These are phyloP conservation scores for Gymnocheta viridis DNA, from an alignment of 2,888 invertebrate genomes.

Conservation along the genomic window DNA sequence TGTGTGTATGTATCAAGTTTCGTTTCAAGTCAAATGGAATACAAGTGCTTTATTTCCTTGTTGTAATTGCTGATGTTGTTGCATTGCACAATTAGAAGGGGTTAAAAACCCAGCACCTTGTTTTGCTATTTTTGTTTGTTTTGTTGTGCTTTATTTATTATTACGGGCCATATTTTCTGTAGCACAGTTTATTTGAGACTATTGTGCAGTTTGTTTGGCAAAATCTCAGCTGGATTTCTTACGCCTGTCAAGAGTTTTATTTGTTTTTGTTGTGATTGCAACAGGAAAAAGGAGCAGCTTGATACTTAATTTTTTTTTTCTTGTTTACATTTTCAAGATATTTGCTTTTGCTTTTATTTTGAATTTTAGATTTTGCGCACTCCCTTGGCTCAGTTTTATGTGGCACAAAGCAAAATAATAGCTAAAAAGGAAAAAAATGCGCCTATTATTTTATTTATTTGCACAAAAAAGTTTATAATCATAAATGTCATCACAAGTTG, in stretches of 20 bases:
- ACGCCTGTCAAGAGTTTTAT: constrained; percentile 40
- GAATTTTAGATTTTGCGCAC: constrained; percentile 58
- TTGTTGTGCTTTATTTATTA: not conserved
- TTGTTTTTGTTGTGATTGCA: constrained; percentile 38
- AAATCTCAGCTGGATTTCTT: constrained; percentile 64
- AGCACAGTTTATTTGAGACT: constrained; percentile 54
- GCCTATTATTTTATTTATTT: constrained; percentile 56
- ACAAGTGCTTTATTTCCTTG: constrained; percentile 52
- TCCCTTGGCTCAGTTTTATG: constrained; percentile 30
- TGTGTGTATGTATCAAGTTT: constrained; percentile 7
- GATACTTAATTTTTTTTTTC: too few species aligned
- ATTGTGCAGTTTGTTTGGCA: constrained; percentile 28
- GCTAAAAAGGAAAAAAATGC: constrained; percentile 20
- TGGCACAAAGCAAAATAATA: constrained; percentile 30
- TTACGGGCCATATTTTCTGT: constrained; percentile 37
- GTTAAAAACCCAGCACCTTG: constrained; percentile 66
- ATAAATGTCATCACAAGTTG: constrained; percentile 48
- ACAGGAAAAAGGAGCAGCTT: constrained; percentile 45
- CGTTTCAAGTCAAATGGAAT: constrained; percentile 57
- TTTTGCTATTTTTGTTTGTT: constrained; percentile 24
- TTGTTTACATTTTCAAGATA: constrained; percentile 55
- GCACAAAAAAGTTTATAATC: constrained; percentile 37
- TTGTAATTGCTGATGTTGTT: constrained; percentile 31
- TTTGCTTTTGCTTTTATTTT: not conserved
- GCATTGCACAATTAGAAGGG: constrained; percentile 56